Base-by-base conservation (phyloP, 2,888 invertebrate species). In the Drosophila phalerata region DNA sequence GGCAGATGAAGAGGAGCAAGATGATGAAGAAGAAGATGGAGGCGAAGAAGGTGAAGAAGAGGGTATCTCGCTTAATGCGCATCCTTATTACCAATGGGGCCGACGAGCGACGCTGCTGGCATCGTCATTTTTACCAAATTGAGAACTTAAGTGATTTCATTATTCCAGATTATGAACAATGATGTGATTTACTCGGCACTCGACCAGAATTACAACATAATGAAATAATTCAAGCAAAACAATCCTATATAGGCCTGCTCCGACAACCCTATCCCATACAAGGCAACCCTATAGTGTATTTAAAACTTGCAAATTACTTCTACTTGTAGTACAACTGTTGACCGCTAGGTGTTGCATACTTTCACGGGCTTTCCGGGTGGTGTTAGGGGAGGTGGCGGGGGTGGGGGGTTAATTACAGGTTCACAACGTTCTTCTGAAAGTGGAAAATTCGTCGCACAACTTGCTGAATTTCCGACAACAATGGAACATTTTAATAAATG, bases 61-160 rank as follows among this genome's bases (percentile, higher is more conserved):
- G 15, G 32, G 10, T 11, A 38, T 52, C 58, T 53, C 81, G 73
- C 77, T 85, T 86, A 83, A 86, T 88, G 85, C 76, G 81, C 81
- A 87, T 82, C 76, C 82, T 85, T 85, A 85, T 85, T 85, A 85
- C 85, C 88, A 82, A 53, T 69, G 85, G 81, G 85, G 70, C 74
- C 66, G 65, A 51, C 52, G 64, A 48, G 69, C 73, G 57, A 30
- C 64, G 63, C 73, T 77, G 80, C 77, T 79, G 78, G 79, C 84
- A 79, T 75, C 79, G 77, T 81, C 88, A 81, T 87, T 85, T 81
- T 79, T 78, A 74, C 71, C 82, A 81, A 89, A 90, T 89, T 88
- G 90, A 77, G 85, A 89, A 89, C 84, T 89, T 88, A 85, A 89
- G 88, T 84, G 88, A 88, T 88, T 88, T 89, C 88, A 90, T 89